phyloP scores from a whole-genome alignment of 2,888 invertebrate species.

The Tipula lateralis region DNA sequence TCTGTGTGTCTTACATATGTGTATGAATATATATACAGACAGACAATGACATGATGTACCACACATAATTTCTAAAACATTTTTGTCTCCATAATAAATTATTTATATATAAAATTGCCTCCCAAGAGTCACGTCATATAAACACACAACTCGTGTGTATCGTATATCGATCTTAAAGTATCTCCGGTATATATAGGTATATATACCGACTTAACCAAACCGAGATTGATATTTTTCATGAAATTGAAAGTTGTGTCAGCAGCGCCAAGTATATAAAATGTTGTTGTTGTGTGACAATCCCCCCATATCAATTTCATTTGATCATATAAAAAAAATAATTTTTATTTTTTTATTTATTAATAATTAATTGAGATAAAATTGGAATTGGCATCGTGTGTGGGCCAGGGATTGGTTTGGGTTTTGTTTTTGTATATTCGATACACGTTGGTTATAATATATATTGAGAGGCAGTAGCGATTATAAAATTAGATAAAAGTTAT shows the following conservation, averaged over 20 bases:
- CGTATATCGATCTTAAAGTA: not conserved
- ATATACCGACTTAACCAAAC: not conserved
- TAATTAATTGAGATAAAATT: conserved; percentile 24
- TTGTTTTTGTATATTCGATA: not conserved
- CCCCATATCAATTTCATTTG: conserved; percentile 6
- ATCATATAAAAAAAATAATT: not conserved
- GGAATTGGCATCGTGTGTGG: conserved; percentile 19
- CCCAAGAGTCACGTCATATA: not conserved
- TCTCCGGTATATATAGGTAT: not conserved
- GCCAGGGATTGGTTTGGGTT: not conserved
- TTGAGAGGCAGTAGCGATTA: conserved; percentile 14
- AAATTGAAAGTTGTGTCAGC: conserved; percentile 9
- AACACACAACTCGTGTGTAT: not conserved
- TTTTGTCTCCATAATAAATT: not conserved
- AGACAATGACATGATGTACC: conserved; percentile 6
- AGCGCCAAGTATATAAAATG: not conserved
- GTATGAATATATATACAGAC: not conserved
- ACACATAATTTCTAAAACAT: not conserved
- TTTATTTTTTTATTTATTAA: not conserved
- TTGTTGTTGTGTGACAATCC: not conserved
- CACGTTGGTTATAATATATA: not conserved
- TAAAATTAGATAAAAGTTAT: not conserved
- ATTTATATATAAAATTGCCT: not conserved
- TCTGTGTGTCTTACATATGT: not conserved
- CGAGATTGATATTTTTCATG: not conserved